These are phyloP conservation scores for Hemicentrotus pulcherrimus DNA, from an alignment of 35 echinoderm and acorn worm species.

Conservation along the genomic window DNA sequence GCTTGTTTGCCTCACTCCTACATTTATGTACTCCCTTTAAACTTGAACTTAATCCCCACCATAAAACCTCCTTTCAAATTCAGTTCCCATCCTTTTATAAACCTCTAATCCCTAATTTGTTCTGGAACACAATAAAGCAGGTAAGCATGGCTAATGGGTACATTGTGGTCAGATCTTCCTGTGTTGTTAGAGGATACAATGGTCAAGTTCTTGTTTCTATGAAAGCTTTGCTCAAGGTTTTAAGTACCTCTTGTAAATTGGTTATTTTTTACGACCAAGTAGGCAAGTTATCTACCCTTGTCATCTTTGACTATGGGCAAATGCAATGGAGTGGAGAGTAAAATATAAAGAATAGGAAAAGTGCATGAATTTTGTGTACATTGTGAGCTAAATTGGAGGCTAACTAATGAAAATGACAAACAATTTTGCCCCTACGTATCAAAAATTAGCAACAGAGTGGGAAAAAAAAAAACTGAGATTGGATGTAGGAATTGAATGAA, in stretches of 20 bases:
- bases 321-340: not conserved
- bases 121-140: not conserved
- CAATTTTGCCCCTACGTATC: too few species aligned
- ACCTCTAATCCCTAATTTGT: not conserved
- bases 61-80: conserved; percentile 2
- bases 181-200: not conserved
- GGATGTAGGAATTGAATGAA: too few species aligned
- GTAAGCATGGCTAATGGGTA: not conserved
- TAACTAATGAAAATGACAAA: too few species aligned
- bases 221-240: not conserved
- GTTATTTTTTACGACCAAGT: not conserved
- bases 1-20: not conserved
- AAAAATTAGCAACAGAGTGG: too few species aligned
- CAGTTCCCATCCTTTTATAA: not conserved
- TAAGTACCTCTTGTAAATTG: not conserved
- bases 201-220: not conserved
- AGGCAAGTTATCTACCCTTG: not conserved
- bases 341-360: not conserved
- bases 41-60: not conserved
- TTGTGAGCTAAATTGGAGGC: too few species aligned
- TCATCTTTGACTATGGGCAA: not conserved
- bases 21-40: not conserved
- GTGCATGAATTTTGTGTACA: too few species aligned
- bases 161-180: not conserved
- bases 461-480: too few species aligned